Evolutionary conservation across 35 echinoderm and acorn worm genomes (phyloP).

Genomic region (Lytechinus pictus): DNA sequence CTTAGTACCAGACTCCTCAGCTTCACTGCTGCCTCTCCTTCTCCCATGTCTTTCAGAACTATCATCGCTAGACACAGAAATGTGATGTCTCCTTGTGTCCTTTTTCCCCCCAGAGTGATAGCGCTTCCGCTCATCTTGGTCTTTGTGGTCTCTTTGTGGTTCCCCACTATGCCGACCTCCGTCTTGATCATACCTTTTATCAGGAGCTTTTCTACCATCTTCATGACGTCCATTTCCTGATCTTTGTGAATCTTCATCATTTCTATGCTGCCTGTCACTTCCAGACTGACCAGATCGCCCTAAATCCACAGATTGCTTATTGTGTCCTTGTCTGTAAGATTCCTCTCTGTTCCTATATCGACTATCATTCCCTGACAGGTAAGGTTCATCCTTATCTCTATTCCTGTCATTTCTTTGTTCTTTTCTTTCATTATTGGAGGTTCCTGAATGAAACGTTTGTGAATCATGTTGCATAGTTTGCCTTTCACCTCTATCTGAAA

Average conservation of each 20-base stretch:
- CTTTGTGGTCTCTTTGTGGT: constrained; percentile 14
- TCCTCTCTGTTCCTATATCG: neutral
- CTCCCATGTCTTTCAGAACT: neutral
- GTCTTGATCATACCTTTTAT: neutral
- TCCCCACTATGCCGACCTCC: neutral
- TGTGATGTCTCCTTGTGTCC: constrained; percentile 23
- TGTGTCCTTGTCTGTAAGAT: neutral
- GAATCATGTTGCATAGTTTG: constrained; percentile 9
- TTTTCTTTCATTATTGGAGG: neutral
- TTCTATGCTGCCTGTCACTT: neutral
- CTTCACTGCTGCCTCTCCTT: constrained; percentile 50
- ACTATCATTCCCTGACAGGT: neutral
- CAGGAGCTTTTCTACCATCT: neutral
- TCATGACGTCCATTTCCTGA: neutral
- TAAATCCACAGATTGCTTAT: neutral
- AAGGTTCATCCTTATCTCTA: neutral
- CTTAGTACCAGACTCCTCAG: constrained; percentile 1
- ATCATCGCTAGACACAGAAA: constrained; percentile 24
- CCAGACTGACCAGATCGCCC: neutral
- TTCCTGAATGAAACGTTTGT: neutral
- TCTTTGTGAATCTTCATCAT: neutral
- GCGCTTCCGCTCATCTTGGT: neutral
- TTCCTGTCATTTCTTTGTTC: constrained; percentile 23
- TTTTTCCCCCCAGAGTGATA: neutral
- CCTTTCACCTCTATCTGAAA: neutral